Base-by-base conservation (phyloP, 2,888 invertebrate genomes). In the Caenorhabditis japonica region DNA sequence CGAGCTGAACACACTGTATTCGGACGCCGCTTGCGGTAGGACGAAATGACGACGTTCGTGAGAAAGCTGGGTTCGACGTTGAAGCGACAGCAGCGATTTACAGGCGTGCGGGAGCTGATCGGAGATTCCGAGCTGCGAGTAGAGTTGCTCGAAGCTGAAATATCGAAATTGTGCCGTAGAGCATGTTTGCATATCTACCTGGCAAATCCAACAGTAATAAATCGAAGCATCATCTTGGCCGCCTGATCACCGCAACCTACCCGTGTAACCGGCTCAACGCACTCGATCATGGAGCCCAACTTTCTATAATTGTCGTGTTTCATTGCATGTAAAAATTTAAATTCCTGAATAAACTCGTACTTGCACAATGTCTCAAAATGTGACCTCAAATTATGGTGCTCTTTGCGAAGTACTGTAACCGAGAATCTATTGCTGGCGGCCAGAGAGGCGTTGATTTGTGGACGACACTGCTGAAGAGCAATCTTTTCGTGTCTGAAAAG, bases 151-250 rank as follows among this genome's bases (percentile, higher is more conserved):
- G 61, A 82, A 82, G 49, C 80, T 80, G 72, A 30, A 75, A 72
- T 30, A 5, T 10, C 30, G 30, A 5, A 10, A 7, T 30, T 30
- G 5, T 39, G 17, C 41, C 15, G 33, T 33, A 13, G 15, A 12
- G 17, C 17, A 10, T 10, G 10, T 4, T 2, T 19, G 4, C 15
- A 27, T 23, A 81, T 79, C 81, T 23, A 81, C 81, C 81, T 81
- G 23, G 77, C 70, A 39, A 82, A 82, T 39, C 82, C 82, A n/a
- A 82, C 80, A 21, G 80, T 82, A 10, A 82, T 82, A 34, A 82
- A 82, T 33, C 73, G 56, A 7, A 82, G 61, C 82, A 82, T 82
- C 82, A 82, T 82, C 13, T 69, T 52, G 1, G 82, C 80, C 1
- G 82, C 80, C 30, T 77, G 72, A 12, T 79, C 79, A 12, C 82